A percentile compares a stretch with the other conserved stretches of the same genome.
Conservation (phyloP, 2,113 vertebrate genomes). For the Bolborhynchus lineola region DNA sequence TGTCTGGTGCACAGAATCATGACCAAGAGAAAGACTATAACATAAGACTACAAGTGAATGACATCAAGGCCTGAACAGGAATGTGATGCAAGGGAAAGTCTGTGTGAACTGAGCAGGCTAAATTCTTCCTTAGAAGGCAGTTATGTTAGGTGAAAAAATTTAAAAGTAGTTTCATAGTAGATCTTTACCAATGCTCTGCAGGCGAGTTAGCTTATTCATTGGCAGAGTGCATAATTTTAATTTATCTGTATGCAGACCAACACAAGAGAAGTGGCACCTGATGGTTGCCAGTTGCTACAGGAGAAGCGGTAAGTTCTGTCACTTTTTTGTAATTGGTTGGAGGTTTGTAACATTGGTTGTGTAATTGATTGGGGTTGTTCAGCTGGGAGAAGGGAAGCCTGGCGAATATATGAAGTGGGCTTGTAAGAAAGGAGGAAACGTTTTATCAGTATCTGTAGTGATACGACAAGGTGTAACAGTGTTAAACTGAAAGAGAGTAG, state of each 20-base stretch:
- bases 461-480: rapidly evolving
- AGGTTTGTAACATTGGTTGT: neutral
- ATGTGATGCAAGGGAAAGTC: neutral
- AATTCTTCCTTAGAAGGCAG: neutral
- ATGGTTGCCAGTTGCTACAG: conserved; percentile 96
- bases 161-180: neutral
- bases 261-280: conserved; percentile 91
- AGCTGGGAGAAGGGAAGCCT: neutral
- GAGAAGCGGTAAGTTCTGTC: conserved; percentile 82
- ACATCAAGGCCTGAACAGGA: neutral
- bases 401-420: neutral
- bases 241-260: conserved; percentile 76
- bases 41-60: neutral
- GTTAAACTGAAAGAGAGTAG: neutral
- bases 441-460: neutral
- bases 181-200: neutral
- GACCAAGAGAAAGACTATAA: neutral
- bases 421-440: neutral
- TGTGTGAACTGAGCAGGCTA: neutral
- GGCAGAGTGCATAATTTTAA: neutral
- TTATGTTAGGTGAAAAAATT: neutral
- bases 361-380: neutral
- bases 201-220: neutral
- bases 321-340: neutral
- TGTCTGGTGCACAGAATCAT: neutral